Base-by-base conservation (phyloP, 2,888 invertebrate species). In the Magallana nippona region DNA sequence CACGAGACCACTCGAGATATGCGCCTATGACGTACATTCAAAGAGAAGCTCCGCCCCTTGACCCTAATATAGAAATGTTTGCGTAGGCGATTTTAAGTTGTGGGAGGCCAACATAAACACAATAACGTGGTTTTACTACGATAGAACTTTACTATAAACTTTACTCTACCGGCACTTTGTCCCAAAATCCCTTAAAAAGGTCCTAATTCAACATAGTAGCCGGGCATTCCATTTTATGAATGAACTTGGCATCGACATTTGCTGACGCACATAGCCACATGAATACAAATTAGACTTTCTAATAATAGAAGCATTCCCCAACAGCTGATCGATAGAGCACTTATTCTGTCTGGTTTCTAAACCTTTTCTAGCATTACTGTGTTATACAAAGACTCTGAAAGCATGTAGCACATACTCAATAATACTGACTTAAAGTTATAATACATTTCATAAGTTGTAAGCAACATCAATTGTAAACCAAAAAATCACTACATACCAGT, bases 401-500 rank as follows among this genome's bases (percentile, higher is more conserved):
- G 17, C 17, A 17, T n/a, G 62, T 62, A 19, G 62, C 62, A 62
- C 11, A 62, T 62, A 62, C 15, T 10, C 44, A 0, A 44, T 44
- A 8, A 44, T 44, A 44, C 44, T 8, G 44, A 44, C 44, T 44
- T 44, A 44, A 44, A 44, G 44, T 44, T 44, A 44, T 5, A 44
- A 8, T 44, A 44, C 44, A 44, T 8, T 44, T 8, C 44, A 44
- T 44, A 44, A 44, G 44, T 44, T 44, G 44, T 44, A 44, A 44
- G 44, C 5, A 44, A 44, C 44, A 44, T 0, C 44, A 44, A 44
- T 44, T 44, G 44, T 44, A 44, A 44, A 44, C 44, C 44, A 44
- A 44, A 44, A 44, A 62, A 62, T 8, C 62, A 71, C 15, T 60
- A 84, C 92, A 62, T 96, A 98, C 98, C 98, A 96, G 98, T 97